Evolutionary conservation across 2,797 vertebrate species (phyloP).

Genomic region (Pteronotus mesoamericanus): DNA sequence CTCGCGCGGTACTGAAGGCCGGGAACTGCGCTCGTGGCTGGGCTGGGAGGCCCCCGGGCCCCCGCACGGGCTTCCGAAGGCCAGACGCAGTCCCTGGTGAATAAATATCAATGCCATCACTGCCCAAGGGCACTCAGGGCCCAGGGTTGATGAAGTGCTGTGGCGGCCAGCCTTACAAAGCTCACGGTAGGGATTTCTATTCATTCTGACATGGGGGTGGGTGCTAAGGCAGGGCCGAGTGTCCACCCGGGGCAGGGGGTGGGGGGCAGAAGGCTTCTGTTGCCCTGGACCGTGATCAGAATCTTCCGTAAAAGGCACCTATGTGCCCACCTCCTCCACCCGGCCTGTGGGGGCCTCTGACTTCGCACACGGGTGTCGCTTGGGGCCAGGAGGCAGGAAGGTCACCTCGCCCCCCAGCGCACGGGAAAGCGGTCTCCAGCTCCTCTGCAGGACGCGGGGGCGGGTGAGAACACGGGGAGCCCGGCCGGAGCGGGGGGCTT

Average conservation of each 20-base stretch:
- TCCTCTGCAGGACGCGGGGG: background rate
- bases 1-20: accelerated
- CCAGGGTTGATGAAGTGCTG: background rate
- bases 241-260: background rate
- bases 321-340: background rate
- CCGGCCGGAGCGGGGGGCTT: no score
- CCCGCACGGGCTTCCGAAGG: background rate
- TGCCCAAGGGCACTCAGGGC: background rate
- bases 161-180: background rate
- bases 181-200: background rate
- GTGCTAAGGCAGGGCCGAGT: no score
- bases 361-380: accelerated
- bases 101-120: background rate
- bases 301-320: background rate
- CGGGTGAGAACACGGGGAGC: background rate
- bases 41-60: background rate
- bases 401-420: no score
- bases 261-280: background rate
- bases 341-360: background rate
- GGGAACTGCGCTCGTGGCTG: background rate
- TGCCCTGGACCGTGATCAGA: background rate
- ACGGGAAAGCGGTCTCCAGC: background rate
- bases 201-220: background rate
- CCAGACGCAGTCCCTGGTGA: background rate
- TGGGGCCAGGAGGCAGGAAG: background rate